Evolutionary conservation across 2,113 vertebrate species (phyloP).

Genomic region (Spea bombifrons): DNA sequence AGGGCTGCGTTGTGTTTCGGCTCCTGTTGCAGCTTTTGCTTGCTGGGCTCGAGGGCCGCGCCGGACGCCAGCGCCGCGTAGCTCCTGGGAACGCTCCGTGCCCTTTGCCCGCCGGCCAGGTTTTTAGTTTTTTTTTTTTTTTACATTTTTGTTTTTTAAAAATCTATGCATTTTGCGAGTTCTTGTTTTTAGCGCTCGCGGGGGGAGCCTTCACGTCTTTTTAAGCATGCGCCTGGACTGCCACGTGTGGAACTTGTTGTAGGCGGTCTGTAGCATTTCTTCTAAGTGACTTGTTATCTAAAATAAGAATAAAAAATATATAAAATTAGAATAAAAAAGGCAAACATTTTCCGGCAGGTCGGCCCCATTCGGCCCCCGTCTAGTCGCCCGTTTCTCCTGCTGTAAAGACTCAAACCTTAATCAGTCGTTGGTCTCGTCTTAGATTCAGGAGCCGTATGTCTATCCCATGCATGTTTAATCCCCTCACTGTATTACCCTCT

Average conservation of each 20-base stretch:
- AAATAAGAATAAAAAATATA: constrained; percentile 22
- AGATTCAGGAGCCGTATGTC: too few species aligned
- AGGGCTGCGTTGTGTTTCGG: constrained; percentile 64
- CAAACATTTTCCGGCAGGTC: background rate
- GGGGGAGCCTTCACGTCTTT: constrained; percentile 79
- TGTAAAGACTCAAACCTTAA: too few species aligned
- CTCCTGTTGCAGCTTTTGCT: constrained; percentile 63
- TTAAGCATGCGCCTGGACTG: constrained; percentile 92
- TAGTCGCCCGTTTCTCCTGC: too few species aligned
- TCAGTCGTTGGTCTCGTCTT: too few species aligned
- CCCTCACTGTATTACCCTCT: too few species aligned
- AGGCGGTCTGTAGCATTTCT: constrained; percentile 94
- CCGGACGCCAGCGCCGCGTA: constrained; percentile 59
- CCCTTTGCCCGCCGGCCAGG: constrained; percentile 60
- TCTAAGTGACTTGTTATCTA: constrained; percentile 92
- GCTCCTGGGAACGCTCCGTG: constrained; percentile 56
- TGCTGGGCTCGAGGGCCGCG: constrained; percentile 39
- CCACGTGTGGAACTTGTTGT: constrained; percentile 94
- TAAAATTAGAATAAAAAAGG: background rate
- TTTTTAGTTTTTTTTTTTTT: constrained; percentile 37
- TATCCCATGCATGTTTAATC: too few species aligned
- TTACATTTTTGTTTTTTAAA: constrained; percentile 42
- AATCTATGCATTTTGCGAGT: constrained; percentile 59
- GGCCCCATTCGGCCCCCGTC: too few species aligned
- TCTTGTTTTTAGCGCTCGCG: constrained; percentile 30